Conservation (phyloP, 1,140 invertebrate species). For the Helicoverpa zea region DNA sequence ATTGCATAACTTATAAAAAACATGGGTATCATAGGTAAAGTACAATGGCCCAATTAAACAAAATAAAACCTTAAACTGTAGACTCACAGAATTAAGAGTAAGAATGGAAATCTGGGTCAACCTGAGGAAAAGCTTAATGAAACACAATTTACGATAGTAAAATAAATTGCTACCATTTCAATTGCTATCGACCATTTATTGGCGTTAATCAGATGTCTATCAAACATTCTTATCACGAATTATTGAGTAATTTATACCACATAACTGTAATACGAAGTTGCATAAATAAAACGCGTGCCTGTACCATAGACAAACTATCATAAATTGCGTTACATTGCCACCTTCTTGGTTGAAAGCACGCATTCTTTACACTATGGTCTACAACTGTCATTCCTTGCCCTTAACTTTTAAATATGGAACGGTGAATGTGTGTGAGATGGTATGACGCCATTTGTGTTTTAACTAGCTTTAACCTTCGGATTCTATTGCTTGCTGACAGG, state of each 20-base stretch:
- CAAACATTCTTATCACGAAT: conserved; percentile 43
- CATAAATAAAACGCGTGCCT: conserved; percentile 52
- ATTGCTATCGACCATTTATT: neutral
- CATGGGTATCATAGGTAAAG: too few relatives aligned
- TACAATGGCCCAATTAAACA: too few relatives aligned
- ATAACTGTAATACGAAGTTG: conserved; percentile 49
- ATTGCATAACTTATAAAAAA: too few relatives aligned
- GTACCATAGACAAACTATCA: conserved; percentile 50
- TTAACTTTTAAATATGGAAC: neutral
- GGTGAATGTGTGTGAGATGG: neutral
- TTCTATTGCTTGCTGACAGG: too few relatives aligned
- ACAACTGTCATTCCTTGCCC: conserved; percentile 21
- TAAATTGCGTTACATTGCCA: conserved; percentile 47
- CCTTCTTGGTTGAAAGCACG: conserved; percentile 33
- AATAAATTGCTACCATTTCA: neutral
- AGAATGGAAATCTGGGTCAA: too few relatives aligned
- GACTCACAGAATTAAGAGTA: too few relatives aligned
- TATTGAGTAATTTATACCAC: conserved; percentile 47
- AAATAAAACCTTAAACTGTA: too few relatives aligned
- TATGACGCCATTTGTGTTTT: neutral
- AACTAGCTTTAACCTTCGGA: too few relatives aligned
- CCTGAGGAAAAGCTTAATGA: neutral
- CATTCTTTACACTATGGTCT: conserved; percentile 30
- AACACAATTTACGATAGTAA: neutral
- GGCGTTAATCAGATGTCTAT: neutral